Percentiles rank a stretch among this genome's conserved stretches.
Conservation (phyloP, 92 coral and sea anemone species). For the Phenganax subtilis region DNA sequence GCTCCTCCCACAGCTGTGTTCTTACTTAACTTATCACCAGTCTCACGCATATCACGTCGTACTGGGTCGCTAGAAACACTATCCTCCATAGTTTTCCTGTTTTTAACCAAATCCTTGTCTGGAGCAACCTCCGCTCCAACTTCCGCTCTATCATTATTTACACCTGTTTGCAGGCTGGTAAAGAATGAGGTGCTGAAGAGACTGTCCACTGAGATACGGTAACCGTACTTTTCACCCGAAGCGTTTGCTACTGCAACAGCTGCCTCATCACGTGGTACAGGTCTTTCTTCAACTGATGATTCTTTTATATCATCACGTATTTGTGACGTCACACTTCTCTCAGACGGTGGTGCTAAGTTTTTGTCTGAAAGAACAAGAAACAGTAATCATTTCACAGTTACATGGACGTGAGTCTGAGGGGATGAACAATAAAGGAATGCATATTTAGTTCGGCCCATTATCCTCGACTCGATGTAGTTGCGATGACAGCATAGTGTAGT, state of each 20-base stretch:
- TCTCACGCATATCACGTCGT: not conserved
- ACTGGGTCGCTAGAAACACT: not conserved
- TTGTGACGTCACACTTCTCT: no score
- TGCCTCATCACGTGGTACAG: not conserved
- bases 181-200: slow-evolving; percentile 37
- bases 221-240: slow-evolving; percentile 33
- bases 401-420: no score
- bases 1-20: not conserved
- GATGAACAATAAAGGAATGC: no score
- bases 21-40: no score
- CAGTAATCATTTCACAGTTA: no score
- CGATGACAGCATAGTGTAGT: no score
- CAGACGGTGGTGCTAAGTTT: no score
- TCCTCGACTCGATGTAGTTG: no score
- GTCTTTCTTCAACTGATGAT: no score
- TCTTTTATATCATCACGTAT: no score
- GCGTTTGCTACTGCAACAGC: not conserved
- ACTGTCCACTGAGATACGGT: slow-evolving; percentile 37
- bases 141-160: not conserved
- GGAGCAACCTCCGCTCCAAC: not conserved
- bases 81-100: not conserved
- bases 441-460: no score
- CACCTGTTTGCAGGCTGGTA: not conserved
- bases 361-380: no score
- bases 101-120: not conserved